Evolutionary conservation across 2,888 invertebrate genomes (phyloP), one percentile per base, ranked within the genome.

Genomic region (Epinotia brunnichana): DNA sequence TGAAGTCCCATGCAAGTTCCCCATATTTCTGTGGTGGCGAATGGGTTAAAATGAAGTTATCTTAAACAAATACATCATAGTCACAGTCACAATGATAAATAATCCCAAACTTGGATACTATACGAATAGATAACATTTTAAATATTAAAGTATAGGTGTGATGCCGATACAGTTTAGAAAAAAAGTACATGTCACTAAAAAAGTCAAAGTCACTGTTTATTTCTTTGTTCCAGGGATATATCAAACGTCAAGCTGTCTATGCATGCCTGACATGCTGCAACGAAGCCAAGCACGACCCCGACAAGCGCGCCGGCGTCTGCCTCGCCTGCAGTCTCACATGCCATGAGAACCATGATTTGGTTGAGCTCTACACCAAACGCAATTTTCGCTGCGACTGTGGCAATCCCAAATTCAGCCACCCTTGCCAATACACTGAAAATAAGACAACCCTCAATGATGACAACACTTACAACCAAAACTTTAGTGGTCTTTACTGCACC

Each of bases 381-480:
- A 96, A 97, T 88, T 99, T 99, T 83, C 95, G 97, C 60, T 99
- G 99, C 89, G 99, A 99, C 88, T 99, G 99, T 90, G 98, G 98
- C 44, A 98, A 97, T 86, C 94, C 94, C 0, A 96, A 96, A 81
- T 97, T 97, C 84, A 90, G 92, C n/a, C 92, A 94, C 72, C 94
- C 94, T 39, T 98, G 98, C 87, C 95, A 94, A 77, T 94, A 97
- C 70, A 95, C 94, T 73, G 90, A 94, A 82, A 94, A 92, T 81
- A 91, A 97, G 94, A 90, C 91, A 72, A 92, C 94, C 2, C 75
- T 90, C 0, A 99, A 99, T 87, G 89, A 91, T 53, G 93, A 94
- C 60, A 99, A 97, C 87, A 85, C 87, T 9, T 98, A 99, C 85
- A 98, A 98, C 85, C 99, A 99, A 80, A 99, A 99, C 88, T 99